Conservation (phyloP, 2,797 vertebrate genomes). For the Onychomys torridus region DNA sequence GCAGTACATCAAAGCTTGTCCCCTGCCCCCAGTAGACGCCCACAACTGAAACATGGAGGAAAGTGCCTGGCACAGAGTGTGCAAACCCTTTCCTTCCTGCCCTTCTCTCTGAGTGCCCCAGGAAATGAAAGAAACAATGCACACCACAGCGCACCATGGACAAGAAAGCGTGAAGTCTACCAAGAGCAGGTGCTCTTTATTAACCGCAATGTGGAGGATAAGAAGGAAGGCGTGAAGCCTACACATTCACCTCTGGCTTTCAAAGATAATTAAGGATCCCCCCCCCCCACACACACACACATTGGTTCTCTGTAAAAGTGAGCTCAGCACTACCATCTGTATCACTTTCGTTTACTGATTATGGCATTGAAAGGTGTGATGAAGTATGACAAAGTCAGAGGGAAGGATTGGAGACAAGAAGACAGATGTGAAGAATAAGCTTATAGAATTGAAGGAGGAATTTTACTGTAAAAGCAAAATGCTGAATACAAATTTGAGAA, state of each 20-base stretch:
- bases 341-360: neutral
- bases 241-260: slow-evolving; percentile 32
- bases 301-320: neutral
- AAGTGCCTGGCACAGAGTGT: neutral
- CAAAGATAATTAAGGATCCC: neutral
- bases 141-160: neutral
- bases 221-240: neutral
- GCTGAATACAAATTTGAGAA: neutral
- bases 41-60: neutral
- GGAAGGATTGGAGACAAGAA: neutral
- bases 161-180: neutral
- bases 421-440: neutral
- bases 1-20: slow-evolving; percentile 16
- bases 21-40: neutral
- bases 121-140: neutral
- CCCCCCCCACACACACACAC: neutral
- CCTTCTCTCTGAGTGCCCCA: neutral
- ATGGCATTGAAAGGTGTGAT: neutral
- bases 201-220: neutral
- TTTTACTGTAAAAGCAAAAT: slow-evolving; percentile 30
- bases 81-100: neutral
- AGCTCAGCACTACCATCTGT: neutral
- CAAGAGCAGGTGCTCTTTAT: neutral
- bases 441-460: neutral
- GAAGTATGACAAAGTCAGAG: neutral